Evolutionary conservation across 2,797 vertebrate genomes (phyloP).

Genomic region (Knipowitschia caucasica): DNA sequence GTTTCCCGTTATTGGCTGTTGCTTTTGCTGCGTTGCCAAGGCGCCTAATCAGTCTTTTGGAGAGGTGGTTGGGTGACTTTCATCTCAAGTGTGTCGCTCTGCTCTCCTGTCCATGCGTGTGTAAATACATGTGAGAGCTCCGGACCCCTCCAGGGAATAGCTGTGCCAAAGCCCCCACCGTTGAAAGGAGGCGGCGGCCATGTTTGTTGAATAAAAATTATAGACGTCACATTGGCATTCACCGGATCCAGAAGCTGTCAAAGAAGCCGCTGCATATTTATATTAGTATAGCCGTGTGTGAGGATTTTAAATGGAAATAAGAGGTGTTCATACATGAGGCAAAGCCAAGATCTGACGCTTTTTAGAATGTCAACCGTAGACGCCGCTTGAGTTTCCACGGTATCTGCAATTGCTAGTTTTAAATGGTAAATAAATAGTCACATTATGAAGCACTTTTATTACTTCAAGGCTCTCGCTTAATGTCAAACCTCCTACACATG

Average conservation of each 20-base stretch:
- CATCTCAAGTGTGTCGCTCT: not conserved
- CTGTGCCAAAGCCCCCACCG: not conserved
- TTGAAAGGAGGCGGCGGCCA: not conserved
- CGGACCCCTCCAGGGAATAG: not conserved
- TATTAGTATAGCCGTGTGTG: not conserved
- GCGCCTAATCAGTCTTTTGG: conserved; percentile 2
- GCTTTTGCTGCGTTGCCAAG: conserved; percentile 3
- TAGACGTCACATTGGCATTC: not conserved
- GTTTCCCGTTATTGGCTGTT: conserved; percentile 1
- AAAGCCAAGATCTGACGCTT: not conserved
- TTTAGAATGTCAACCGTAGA: not conserved
- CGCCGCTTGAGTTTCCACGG: too few species aligned
- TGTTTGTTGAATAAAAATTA: not conserved
- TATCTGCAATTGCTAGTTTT: not conserved
- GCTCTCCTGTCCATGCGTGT: not conserved
- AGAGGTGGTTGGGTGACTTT: conserved; percentile 11
- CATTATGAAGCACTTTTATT: not conserved
- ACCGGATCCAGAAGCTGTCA: not conserved
- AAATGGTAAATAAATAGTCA: not conserved
- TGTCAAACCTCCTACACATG: too few species aligned
- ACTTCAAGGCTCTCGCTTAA: too few species aligned
- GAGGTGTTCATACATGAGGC: not conserved
- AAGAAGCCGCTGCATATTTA: not conserved
- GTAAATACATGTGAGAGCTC: conserved; percentile 3
- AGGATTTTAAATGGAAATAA: conserved; percentile 7